Percentiles rank a stretch among this genome's conserved stretches.
Evolutionary conservation across 1,140 invertebrate species (phyloP).

Genomic region (Drosophila rhopaloa): DNA sequence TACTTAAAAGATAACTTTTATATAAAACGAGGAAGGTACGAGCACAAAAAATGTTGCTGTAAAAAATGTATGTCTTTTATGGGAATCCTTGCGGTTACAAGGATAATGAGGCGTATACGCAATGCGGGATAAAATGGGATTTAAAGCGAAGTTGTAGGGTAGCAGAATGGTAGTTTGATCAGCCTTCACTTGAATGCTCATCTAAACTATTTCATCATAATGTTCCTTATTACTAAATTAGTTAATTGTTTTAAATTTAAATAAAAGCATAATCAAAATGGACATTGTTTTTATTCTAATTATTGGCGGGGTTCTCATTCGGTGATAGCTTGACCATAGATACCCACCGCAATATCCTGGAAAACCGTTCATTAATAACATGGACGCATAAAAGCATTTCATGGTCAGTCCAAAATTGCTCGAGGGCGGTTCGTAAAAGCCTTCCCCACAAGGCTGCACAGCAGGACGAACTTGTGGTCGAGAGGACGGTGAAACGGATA

Average conservation of each 20-base stretch:
- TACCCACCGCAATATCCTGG: constrained; percentile 1
- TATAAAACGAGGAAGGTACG: constrained; percentile 16
- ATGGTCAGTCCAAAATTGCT: constrained; percentile 34
- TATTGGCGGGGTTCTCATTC: no score
- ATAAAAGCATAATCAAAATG: no score
- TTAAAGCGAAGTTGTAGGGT: constrained; percentile 6
- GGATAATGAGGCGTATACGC: constrained; percentile 55
- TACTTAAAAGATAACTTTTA: constrained; percentile 50
- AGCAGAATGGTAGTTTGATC: neutral
- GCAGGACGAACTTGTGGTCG: constrained; percentile 11
- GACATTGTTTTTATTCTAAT: no score
- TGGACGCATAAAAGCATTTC: constrained; percentile 36
- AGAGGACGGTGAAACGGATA: constrained; percentile 8
- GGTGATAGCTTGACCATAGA: neutral
- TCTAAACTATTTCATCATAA: neutral
- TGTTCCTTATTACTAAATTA: neutral
- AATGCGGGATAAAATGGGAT: constrained; percentile 25
- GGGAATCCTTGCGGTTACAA: constrained; percentile 34
- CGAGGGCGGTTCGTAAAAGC: constrained; percentile 35
- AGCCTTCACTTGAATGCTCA: neutral
- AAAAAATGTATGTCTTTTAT: constrained; percentile 33
- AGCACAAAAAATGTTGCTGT: constrained; percentile 20
- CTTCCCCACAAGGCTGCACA: constrained; percentile 24
- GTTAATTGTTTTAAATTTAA: neutral
- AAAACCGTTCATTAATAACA: constrained; percentile 2